These are phyloP conservation scores for Drosophila eugracilis DNA, from an alignment of 1,140 invertebrate genomes.

Conservation along the genomic window DNA sequence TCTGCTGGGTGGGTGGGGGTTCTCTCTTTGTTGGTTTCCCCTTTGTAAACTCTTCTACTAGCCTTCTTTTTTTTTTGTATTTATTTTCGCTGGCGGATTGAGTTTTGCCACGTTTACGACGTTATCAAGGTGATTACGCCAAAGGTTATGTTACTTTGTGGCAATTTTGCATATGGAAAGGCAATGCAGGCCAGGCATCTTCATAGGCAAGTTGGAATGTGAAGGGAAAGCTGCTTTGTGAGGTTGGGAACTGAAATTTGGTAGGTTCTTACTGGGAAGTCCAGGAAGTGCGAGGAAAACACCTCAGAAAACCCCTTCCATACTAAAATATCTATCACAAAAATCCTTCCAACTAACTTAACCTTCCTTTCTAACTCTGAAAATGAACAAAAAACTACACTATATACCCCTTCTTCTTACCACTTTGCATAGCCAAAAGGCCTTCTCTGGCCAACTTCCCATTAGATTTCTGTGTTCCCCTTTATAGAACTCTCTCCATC, in stretches of 20 bases:
- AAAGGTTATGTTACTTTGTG: background rate
- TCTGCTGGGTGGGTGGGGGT: no score
- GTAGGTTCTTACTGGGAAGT: no score
- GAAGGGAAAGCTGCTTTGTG: no score
- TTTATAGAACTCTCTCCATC: background rate
- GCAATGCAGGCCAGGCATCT: no score
- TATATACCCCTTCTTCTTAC: background rate
- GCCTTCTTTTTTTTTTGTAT: background rate
- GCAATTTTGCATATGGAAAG: slow-evolving; percentile 1
- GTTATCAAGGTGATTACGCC: slow-evolving; percentile 17
- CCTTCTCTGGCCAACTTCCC: background rate
- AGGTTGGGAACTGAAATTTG: no score
- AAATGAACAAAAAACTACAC: no score
- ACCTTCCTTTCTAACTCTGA: no score
- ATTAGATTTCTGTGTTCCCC: background rate
- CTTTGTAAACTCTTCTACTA: background rate
- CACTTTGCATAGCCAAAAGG: background rate
- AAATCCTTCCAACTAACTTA: no score
- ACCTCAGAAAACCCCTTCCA: no score
- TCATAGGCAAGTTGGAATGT: no score
- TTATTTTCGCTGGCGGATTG: slow-evolving; percentile 9
- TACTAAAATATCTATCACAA: no score
- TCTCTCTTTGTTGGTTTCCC: slow-evolving; percentile 30
- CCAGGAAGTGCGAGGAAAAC: no score
- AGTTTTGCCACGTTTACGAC: slow-evolving; percentile 21